Conservation (phyloP, 2,113 vertebrate genomes). For the Ciconia maguari region DNA sequence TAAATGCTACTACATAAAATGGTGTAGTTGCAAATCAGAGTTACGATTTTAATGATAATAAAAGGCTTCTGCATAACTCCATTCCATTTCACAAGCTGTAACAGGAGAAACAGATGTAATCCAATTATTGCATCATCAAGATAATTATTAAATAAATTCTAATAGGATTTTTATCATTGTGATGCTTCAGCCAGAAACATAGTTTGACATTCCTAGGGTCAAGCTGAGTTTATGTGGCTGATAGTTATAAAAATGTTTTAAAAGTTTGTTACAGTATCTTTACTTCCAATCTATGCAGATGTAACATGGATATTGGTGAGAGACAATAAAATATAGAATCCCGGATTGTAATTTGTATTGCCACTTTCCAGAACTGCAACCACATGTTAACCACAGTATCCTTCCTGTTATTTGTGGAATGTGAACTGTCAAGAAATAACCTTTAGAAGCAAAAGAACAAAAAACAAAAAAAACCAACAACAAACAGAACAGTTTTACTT, state of each 20-base stretch:
- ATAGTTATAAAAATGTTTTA: neutral
- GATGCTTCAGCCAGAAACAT: neutral
- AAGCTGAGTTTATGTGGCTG: neutral
- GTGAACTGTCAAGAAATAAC: conserved; percentile 17
- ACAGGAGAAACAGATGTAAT: neutral
- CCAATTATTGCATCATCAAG: neutral
- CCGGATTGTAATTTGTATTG: neutral
- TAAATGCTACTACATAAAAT: neutral
- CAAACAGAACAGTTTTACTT: neutral
- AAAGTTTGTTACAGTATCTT: neutral
- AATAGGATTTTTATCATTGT: neutral
- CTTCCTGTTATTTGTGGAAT: conserved; percentile 37
- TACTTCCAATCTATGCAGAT: neutral
- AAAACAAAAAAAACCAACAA: neutral
- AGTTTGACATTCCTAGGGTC: neutral
- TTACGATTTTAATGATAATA: neutral
- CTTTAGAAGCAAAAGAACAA: neutral
- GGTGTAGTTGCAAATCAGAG: neutral
- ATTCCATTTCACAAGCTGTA: neutral
- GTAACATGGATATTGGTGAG: neutral
- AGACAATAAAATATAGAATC: neutral
- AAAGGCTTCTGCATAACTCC: neutral
- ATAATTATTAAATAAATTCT: neutral
- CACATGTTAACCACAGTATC: conserved; percentile 12
- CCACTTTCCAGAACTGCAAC: conserved; percentile 12